These are phyloP conservation scores for Megastigmus dorsalis DNA, from an alignment of 2,888 invertebrate species.

Conservation along the genomic window DNA sequence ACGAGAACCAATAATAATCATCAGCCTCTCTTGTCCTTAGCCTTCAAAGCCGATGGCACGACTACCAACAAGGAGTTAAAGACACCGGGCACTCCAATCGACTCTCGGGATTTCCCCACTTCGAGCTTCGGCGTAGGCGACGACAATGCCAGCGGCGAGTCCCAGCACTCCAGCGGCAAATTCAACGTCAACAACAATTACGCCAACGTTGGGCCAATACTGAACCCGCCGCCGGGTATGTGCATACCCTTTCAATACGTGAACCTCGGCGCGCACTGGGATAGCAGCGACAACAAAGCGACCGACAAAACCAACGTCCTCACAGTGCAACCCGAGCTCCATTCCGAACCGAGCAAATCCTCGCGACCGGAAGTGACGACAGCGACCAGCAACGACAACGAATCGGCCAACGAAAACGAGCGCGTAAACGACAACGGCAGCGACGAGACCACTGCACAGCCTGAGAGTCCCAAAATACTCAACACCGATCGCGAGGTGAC, in stretches of 20 bases:
- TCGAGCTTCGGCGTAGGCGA: background rate
- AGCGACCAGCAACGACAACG: conserved; percentile 31
- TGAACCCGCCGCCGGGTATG: conserved; percentile 65
- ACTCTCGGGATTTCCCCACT: background rate
- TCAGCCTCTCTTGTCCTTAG: conserved; percentile 55
- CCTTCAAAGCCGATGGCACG: conserved; percentile 63
- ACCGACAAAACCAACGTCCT: conserved; percentile 17
- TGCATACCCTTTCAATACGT: conserved; percentile 68
- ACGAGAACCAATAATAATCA: background rate
- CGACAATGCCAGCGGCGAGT: background rate
- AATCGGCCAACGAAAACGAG: conserved; percentile 14
- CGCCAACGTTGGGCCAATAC: conserved; percentile 59
- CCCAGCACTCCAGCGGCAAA: conserved; percentile 17
- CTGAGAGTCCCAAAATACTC: conserved; percentile 46
- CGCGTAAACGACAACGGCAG: too few species aligned
- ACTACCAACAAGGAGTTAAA: conserved; percentile 62
- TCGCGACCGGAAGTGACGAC: too few species aligned
- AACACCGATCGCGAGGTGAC: conserved; percentile 53
- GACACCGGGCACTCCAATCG: conserved; percentile 67
- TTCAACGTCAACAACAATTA: conserved; percentile 56
- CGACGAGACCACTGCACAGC: conserved; percentile 49
- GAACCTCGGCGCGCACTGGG: conserved; percentile 56
- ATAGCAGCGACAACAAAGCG: background rate
- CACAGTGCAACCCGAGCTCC: conserved; percentile 48
- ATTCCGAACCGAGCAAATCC: conserved; percentile 25